Conservation (phyloP, 2,113 vertebrate species). For the Brachypteracias leptosomus region DNA sequence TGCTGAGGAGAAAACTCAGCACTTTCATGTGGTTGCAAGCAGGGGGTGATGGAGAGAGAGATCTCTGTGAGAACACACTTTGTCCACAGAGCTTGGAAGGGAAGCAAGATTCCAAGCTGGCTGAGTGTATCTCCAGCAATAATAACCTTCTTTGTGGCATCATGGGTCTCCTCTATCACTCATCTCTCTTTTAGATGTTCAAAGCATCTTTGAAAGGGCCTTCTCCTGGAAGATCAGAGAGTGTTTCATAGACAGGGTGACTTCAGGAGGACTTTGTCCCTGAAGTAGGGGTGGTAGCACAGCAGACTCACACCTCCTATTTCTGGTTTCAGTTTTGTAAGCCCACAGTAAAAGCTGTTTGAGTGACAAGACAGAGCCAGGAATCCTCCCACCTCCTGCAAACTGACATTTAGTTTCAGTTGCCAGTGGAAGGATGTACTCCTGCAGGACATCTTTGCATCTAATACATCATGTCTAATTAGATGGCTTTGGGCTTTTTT, state of each 20-base stretch:
- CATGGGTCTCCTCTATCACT: background rate
- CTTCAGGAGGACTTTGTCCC: background rate
- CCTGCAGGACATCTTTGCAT: background rate
- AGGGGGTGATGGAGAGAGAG: background rate
- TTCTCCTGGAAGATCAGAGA: background rate
- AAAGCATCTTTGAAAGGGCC: background rate
- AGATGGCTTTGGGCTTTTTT: background rate
- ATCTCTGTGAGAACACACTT: background rate
- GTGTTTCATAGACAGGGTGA: background rate
- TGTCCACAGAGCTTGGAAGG: background rate
- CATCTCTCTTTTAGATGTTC: background rate
- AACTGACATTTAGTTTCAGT: background rate
- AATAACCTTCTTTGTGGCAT: background rate
- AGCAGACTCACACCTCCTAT: background rate
- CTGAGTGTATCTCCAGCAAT: background rate
- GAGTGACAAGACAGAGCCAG: background rate
- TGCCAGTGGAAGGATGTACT: background rate
- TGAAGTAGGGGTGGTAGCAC: background rate
- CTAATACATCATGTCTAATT: background rate
- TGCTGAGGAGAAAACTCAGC: background rate
- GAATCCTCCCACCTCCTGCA: background rate
- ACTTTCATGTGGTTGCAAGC: conserved; percentile 12
- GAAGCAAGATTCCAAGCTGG: conserved; percentile 15
- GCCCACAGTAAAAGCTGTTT: background rate
- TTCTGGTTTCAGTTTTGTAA: background rate